Conservation (phyloP, 2,113 vertebrate genomes). For the Dasyornis broadbenti region DNA sequence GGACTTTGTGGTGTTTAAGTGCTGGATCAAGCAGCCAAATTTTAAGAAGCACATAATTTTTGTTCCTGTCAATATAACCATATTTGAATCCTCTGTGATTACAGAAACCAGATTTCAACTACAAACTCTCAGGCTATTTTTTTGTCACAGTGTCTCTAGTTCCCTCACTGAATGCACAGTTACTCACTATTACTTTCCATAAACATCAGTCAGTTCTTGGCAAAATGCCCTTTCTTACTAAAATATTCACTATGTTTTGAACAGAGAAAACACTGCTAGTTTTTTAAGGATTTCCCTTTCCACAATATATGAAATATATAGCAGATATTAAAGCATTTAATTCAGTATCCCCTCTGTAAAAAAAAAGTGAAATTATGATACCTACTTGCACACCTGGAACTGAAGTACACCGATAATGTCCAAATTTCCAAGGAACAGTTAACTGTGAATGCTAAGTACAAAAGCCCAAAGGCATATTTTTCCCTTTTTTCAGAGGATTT, state of each 20-base stretch:
- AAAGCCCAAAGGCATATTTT: background rate
- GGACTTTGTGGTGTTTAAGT: background rate
- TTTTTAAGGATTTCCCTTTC: background rate
- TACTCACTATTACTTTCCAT: background rate
- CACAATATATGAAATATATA: background rate
- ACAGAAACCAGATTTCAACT: background rate
- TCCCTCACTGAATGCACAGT: background rate
- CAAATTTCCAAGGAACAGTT: background rate
- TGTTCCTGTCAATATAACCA: background rate
- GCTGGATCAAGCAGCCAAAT: background rate
- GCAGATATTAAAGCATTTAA: background rate
- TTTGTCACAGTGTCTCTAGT: background rate
- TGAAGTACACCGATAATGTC: background rate
- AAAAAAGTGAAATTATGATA: background rate
- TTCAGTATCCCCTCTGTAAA: background rate
- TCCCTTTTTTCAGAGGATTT: background rate
- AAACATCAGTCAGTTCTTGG: background rate
- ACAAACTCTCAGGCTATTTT: background rate
- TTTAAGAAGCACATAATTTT: background rate
- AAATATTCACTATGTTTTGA: background rate
- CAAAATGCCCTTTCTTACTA: background rate
- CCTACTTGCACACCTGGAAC: background rate
- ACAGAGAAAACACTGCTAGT: background rate
- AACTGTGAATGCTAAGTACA: background rate
- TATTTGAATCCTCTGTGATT: background rate